These are phyloP conservation scores for western clawed frog (Xenopus tropicalis) DNA, from an alignment of 2,113 vertebrate species.

Conservation along the genomic window DNA sequence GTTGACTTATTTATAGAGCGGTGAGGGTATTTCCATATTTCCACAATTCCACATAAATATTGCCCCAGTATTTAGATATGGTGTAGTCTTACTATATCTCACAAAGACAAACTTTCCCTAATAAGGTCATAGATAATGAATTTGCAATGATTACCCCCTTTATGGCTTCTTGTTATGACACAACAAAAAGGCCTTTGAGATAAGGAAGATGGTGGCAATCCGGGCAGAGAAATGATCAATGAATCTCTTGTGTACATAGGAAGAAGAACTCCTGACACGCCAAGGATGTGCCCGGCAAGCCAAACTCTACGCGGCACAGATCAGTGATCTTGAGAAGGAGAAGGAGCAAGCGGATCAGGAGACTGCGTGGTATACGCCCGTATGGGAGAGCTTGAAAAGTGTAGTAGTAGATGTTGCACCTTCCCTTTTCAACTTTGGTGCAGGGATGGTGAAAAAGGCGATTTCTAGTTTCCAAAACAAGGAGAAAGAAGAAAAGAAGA, in stretches of 20 bases:
- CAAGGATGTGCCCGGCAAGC: slow-evolving; percentile 45
- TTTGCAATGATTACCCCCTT: too few species aligned
- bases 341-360: background rate
- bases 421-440: background rate
- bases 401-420: background rate
- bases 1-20: too few species aligned
- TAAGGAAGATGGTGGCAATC: background rate
- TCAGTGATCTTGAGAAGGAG: slow-evolving; percentile 28
- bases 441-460: background rate
- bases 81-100: too few species aligned
- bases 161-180: background rate
- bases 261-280: slow-evolving; percentile 36
- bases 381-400: background rate
- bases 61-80: too few species aligned
- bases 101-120: too few species aligned
- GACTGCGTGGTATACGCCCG: background rate
- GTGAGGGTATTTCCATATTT: too few species aligned
- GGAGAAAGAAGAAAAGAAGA: too few species aligned
- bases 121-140: too few species aligned
- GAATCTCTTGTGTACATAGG: background rate
- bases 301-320: slow-evolving; percentile 42
- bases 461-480: background rate
- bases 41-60: too few species aligned
- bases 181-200: background rate
- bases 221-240: background rate